These are phyloP conservation scores for Tenthredo scrophulariae DNA, from an alignment of 2,888 invertebrate species.

Conservation along the genomic window DNA sequence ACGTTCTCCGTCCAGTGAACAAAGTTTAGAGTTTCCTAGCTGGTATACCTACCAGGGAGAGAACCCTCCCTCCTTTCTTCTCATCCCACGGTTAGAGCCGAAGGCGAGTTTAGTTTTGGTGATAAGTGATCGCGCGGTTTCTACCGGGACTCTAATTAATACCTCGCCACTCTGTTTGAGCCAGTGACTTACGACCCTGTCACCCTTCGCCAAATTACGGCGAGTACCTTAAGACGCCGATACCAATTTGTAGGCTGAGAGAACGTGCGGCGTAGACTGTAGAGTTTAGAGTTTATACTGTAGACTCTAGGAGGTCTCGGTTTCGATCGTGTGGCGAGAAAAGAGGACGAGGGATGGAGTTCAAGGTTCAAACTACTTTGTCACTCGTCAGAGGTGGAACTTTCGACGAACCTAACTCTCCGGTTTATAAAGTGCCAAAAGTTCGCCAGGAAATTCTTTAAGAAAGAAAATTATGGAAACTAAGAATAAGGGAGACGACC, in stretches of 20 bases:
- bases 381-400: constrained; percentile 31
- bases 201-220: constrained; percentile 72
- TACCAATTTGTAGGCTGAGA: constrained; percentile 49
- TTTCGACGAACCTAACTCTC: constrained; percentile 7
- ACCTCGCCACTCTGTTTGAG: constrained; percentile 77
- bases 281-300: background rate
- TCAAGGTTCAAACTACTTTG: constrained; percentile 46
- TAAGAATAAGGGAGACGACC: background rate
- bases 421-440: constrained; percentile 56
- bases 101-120: constrained; percentile 65
- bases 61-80: background rate
- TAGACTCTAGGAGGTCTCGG: background rate
- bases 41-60: background rate
- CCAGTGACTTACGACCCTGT: constrained; percentile 76
- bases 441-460: constrained; percentile 48
- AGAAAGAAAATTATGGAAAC: background rate
- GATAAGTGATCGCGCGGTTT: constrained; percentile 77
- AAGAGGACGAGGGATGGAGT: constrained; percentile 16
- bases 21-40: constrained; percentile 29
- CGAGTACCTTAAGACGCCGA: constrained; percentile 57
- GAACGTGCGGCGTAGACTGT: constrained; percentile 7
- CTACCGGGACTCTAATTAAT: constrained; percentile 76
- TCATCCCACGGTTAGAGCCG: background rate
- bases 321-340: constrained; percentile 50
- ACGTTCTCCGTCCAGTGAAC: background rate